These are phyloP conservation scores for Plagiodera versicolora DNA, from an alignment of 2,888 invertebrate genomes.

Conservation along the genomic window DNA sequence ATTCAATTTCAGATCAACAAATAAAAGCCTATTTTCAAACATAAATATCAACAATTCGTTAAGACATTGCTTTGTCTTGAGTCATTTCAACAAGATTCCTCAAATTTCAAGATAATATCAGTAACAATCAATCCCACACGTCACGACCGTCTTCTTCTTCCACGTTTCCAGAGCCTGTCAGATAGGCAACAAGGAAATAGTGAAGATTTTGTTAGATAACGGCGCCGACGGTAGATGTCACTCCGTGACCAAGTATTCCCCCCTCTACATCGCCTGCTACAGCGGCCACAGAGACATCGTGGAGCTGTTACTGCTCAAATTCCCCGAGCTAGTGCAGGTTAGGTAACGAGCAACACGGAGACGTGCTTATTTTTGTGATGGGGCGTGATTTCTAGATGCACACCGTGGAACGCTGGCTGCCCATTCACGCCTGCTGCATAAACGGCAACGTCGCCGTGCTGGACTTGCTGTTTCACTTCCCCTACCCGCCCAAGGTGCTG, in stretches of 20 bases:
- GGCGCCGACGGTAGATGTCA: constrained; percentile 89
- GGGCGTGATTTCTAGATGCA: constrained; percentile 62
- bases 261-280: constrained; percentile 87
- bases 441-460: constrained; percentile 81
- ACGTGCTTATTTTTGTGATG: neutral
- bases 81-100: no score
- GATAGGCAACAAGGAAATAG: constrained; percentile 77
- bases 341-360: no score
- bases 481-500: constrained; percentile 74
- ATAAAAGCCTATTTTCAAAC: no score
- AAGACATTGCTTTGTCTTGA: no score
- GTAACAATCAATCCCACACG: no score
- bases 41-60: no score
- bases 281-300: constrained; percentile 81
- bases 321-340: constrained; percentile 81
- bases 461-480: constrained; percentile 75
- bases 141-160: neutral
- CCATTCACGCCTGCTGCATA: constrained; percentile 89
- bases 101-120: no score
- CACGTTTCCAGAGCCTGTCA: constrained; percentile 74
- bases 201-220: constrained; percentile 73
- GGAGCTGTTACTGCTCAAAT: constrained; percentile 73
- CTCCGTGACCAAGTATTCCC: constrained; percentile 89
- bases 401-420: constrained; percentile 91
- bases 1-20: no score